These are phyloP conservation scores for Spodoptera exigua DNA, from an alignment of 2,888 invertebrate genomes.

Conservation along the genomic window DNA sequence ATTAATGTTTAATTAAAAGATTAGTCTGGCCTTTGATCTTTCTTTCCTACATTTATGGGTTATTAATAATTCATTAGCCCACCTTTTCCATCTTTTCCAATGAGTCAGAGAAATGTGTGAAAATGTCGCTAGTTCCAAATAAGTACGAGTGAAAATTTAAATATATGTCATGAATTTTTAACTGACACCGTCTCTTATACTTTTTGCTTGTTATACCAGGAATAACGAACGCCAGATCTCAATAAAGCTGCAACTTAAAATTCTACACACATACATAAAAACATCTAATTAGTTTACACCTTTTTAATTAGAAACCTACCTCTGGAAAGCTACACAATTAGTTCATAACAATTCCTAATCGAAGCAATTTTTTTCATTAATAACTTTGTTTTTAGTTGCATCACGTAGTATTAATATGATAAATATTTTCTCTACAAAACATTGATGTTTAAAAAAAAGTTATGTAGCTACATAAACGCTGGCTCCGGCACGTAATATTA, in stretches of 20 bases:
- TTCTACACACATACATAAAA: slow-evolving; percentile 4
- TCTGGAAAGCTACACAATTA: slow-evolving; percentile 5
- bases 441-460: neutral
- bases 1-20: too few species aligned
- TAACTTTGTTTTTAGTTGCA: slow-evolving; percentile 2
- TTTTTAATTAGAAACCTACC: slow-evolving; percentile 7
- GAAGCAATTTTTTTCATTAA: neutral
- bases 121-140: too few species aligned
- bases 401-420: slow-evolving; percentile 1
- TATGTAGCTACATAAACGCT: neutral
- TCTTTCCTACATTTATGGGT: too few species aligned
- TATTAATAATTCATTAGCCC: too few species aligned
- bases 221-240: neutral
- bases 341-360: neutral
- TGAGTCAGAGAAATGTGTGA: too few species aligned
- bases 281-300: slow-evolving; percentile 3
- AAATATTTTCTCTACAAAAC: slow-evolving; percentile 21
- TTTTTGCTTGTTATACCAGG: neutral
- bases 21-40: too few species aligned
- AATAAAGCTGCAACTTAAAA: slow-evolving; percentile 6
- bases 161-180: too few species aligned
- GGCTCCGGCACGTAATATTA: neutral
- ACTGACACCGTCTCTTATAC: neutral
- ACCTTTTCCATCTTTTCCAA: too few species aligned
- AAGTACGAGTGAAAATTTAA: too few species aligned